Percentiles rank a stretch among this genome's conserved stretches.
Conservation (phyloP, 2,888 invertebrate species). For the Shargacucullia verbasci region DNA sequence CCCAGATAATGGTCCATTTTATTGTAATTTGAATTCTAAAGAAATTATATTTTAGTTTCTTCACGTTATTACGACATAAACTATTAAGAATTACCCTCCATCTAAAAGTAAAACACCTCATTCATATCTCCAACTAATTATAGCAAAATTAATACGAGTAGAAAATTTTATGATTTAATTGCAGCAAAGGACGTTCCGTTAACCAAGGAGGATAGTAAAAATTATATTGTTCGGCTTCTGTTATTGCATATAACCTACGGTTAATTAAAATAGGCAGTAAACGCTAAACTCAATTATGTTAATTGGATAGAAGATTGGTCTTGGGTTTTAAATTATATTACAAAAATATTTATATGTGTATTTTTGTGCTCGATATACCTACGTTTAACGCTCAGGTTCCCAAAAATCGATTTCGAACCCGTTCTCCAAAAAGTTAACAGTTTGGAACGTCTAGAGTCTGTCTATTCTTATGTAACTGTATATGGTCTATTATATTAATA, state of each 20-base stretch:
- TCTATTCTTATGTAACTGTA: too few species aligned
- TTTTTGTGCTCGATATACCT: neutral
- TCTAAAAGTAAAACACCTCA: neutral
- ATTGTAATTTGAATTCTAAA: too few species aligned
- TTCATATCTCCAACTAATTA: conserved; percentile 11
- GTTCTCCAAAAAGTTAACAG: too few species aligned
- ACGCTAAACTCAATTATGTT: conserved; percentile 20
- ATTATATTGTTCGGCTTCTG: conserved; percentile 8
- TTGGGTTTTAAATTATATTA: conserved; percentile 28
- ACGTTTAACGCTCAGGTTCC: too few species aligned
- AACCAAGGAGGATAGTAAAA: conserved; percentile 21
- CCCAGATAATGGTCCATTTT: too few species aligned
- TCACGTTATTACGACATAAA: too few species aligned
- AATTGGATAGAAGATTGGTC: conserved; percentile 33
- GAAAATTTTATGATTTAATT: conserved; percentile 24
- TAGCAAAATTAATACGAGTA: conserved; percentile 10
- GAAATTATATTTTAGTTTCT: neutral
- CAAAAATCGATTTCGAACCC: too few species aligned
- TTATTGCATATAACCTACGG: neutral
- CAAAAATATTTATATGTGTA: conserved; percentile 11
- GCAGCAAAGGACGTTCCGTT: conserved; percentile 7
- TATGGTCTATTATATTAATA: too few species aligned
- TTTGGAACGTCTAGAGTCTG: too few species aligned
- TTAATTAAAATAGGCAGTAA: conserved; percentile 48
- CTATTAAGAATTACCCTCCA: too few species aligned